Evolutionary conservation across 1,140 invertebrate genomes (phyloP), one percentile per base, ranked within the genome.

Genomic region (Pseudachorutes palmiensis): DNA sequence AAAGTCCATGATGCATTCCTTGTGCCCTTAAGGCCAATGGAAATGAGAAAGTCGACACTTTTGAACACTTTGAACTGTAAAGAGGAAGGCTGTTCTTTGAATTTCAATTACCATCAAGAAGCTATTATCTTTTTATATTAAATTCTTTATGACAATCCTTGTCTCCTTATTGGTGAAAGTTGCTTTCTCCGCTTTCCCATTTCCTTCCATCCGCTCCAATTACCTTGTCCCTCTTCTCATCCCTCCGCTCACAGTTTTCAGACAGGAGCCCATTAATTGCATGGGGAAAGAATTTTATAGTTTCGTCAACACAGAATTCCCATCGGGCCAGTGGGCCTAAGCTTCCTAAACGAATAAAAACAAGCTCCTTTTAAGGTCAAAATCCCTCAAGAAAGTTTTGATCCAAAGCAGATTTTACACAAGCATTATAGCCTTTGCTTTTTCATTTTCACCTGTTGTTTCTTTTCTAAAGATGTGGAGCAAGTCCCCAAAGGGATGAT

Each of bases 231-330:
- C 76, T 75, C 32, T 67, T 73, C 55, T 72, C 72, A 32, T 67
- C 66, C 32, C 72, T 68, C 41, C 74, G 75, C 68, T 67, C 75
- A 65, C 78, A 77, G 61, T 78, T 75, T 3, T 77, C 75, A 67
- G 83, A 79, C 55, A 81, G 78, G 22, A 84, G 73, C 2, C 80
- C 78, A n/a, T 83, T 78, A 26, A 84, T 70, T 19, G 81, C 84
- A 64, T 83, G 79, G 14, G 80, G 79, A 76, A 85, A 81, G 70
- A 80, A 81, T 31, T 77, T 78, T 41, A 80, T 76, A 1, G 83
- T 76, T 14, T 80, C 78, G 63, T 78, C 74, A 30, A 83, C 78
- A 73, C 85, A 86, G 70, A 82, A 80, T 72, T 83, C 81, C 83
- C 83, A 85, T 28, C 83, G 75, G 59, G 81, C 80, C 31, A 79